Conservation (phyloP, 2,797 vertebrate genomes). For the Balearica regulorum region DNA sequence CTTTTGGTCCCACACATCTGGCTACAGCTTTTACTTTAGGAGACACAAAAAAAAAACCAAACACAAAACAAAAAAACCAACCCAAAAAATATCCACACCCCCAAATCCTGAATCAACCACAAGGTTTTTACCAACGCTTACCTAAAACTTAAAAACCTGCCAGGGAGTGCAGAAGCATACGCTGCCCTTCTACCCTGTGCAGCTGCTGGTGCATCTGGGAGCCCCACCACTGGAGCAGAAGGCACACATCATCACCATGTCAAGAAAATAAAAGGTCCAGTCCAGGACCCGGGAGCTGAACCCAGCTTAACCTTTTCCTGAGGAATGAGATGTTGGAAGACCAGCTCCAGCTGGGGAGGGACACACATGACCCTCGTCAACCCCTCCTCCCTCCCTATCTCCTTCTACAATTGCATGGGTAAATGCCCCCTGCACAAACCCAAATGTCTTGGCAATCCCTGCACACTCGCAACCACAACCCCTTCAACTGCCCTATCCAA, state of each 20-base stretch:
- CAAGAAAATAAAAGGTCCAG: neutral
- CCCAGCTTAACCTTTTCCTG: neutral
- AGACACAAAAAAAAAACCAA: neutral
- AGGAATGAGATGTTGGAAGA: neutral
- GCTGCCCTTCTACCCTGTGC: neutral
- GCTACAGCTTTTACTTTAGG: neutral
- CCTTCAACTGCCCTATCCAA: neutral
- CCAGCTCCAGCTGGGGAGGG: neutral
- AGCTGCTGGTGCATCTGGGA: neutral
- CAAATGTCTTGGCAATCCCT: neutral
- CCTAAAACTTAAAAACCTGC: neutral
- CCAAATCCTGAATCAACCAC: neutral
- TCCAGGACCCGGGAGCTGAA: neutral
- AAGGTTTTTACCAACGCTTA: neutral
- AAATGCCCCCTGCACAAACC: neutral
- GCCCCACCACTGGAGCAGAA: neutral
- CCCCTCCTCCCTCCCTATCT: neutral
- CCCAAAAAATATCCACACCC: too few relatives aligned
- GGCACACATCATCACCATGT: neutral
- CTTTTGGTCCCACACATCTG: neutral
- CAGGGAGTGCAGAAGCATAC: neutral
- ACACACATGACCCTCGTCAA: neutral
- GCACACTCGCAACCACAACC: neutral
- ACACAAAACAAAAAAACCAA: too few relatives aligned
- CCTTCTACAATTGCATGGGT: neutral